These are phyloP conservation scores for Endomychus coccineus DNA, from an alignment of 2,888 invertebrate species.

Conservation along the genomic window DNA sequence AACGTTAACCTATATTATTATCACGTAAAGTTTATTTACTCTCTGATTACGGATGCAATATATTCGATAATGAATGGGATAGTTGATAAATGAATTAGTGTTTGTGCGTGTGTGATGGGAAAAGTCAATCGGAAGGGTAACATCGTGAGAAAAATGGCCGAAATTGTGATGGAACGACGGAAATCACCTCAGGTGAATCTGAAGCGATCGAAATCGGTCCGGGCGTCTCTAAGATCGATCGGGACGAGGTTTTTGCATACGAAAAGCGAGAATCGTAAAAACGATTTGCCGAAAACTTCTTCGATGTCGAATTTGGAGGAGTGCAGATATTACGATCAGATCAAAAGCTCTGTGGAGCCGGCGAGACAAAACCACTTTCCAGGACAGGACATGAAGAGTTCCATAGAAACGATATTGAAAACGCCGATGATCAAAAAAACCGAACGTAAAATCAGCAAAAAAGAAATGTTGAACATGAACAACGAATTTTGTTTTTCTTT, in stretches of 20 bases:
- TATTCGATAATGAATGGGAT: no score
- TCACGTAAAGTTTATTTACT: no score
- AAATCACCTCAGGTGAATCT: slow-evolving; percentile 30
- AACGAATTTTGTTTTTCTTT: slow-evolving; percentile 22
- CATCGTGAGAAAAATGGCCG: slow-evolving; percentile 35
- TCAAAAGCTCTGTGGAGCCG: slow-evolving; percentile 14
- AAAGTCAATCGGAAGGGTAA: slow-evolving; percentile 27
- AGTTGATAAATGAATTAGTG: not conserved
- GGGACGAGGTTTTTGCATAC: slow-evolving; percentile 50
- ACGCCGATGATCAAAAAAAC: slow-evolving; percentile 32
- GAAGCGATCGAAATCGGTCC: slow-evolving; percentile 61
- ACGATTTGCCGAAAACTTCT: slow-evolving; percentile 31
- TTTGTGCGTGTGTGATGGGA: slow-evolving; percentile 32
- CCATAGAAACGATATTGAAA: slow-evolving; percentile 37
- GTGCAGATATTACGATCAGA: slow-evolving; percentile 16
- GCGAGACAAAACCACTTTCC: slow-evolving; percentile 3
- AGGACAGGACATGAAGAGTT: slow-evolving; percentile 18
- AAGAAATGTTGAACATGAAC: slow-evolving; percentile 25
- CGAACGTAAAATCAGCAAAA: slow-evolving; percentile 11
- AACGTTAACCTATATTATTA: no score
- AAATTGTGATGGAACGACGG: slow-evolving; percentile 36
- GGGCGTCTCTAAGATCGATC: slow-evolving; percentile 61
- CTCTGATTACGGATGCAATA: no score
- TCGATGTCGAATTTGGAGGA: slow-evolving; percentile 32
- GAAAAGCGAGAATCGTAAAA: slow-evolving; percentile 20